Conservation (phyloP, 1,140 invertebrate species). For the Macrosteles quadrilineatus region DNA sequence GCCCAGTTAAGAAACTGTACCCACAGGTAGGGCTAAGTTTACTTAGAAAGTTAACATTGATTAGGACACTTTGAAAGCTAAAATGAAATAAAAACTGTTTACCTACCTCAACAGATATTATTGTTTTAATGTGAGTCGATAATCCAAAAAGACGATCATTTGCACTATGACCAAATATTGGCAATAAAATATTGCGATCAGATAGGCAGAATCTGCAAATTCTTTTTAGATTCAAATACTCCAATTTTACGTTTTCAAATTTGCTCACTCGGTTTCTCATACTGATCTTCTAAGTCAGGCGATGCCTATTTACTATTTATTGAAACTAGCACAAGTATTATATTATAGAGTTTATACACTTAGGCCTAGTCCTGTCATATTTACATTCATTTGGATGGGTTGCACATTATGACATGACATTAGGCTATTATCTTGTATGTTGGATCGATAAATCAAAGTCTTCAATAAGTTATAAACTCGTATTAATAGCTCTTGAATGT, state of each 20-base stretch:
- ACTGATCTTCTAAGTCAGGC: too few species aligned
- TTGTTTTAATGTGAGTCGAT: neutral
- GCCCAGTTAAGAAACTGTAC: neutral
- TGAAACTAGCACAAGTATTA: too few species aligned
- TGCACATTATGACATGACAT: too few species aligned
- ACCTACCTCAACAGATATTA: constrained; percentile 10
- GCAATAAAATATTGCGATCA: constrained; percentile 37
- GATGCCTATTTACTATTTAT: too few species aligned
- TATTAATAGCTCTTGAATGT: too few species aligned
- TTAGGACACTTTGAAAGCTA: neutral
- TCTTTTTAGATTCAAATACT: constrained; percentile 33
- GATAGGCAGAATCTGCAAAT: constrained; percentile 39
- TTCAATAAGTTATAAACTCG: too few species aligned
- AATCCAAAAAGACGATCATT: constrained; percentile 1
- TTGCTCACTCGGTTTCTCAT: too few species aligned
- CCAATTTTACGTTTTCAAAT: neutral
- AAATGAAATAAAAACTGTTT: neutral
- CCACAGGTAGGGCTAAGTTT: neutral
- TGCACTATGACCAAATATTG: constrained; percentile 35
- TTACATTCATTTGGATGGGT: too few species aligned
- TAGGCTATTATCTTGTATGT: too few species aligned
- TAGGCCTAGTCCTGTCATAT: too few species aligned
- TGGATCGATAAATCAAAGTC: too few species aligned
- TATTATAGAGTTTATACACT: too few species aligned
- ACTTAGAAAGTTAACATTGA: neutral